Evolutionary conservation across 2,113 vertebrate genomes (phyloP), one percentile per base, ranked within the genome.

Genomic region (Arenaria interpres): DNA sequence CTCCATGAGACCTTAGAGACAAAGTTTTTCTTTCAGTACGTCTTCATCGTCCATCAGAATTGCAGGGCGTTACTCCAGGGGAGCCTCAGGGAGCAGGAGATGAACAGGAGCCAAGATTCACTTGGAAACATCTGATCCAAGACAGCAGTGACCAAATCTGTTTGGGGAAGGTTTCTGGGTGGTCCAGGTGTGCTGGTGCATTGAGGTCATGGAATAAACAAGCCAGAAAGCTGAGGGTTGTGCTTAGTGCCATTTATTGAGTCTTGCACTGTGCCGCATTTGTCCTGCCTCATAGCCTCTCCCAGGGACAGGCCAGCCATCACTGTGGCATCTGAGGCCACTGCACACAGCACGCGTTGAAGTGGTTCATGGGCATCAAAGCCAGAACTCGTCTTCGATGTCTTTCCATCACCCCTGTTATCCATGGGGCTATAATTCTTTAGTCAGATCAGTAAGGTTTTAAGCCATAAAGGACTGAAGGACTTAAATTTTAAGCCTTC

Each of bases 51-150:
- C 63, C 18, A 12, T 16, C 56, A 77, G 67, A 76, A 54, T 37
- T 66, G 39, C 39, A 91, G 78, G 43, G 10, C 2, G 0, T 59
- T 84, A 37, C 57, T 93, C 21, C 35, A 46, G 22, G 27, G 28
- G 16, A 79, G 28, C 73, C 57, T 82, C 54, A 68, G 68, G 46
- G 43, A 88, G 48, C 21, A 5, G 57, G 27, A 64, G 57, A 56
- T 32, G 64, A 87, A 63, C 27, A 77, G n/a, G 30, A 94, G 88
- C 83, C 90, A 96, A 89, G 59, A 66, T 32, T 89, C n/a, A 22
- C 72, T 88, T 63, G 56, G 72, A 92, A 96, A 90, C 64, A 90
- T 63, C 85, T 67, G 72, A 83, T 75, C 14, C 32, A 56, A 86
- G 53, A 86, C 73, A 84, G 7, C 33, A 53, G 92, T 60, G 85